Conservation (phyloP, 2,888 invertebrate species). For the Uropetala carovei region DNA sequence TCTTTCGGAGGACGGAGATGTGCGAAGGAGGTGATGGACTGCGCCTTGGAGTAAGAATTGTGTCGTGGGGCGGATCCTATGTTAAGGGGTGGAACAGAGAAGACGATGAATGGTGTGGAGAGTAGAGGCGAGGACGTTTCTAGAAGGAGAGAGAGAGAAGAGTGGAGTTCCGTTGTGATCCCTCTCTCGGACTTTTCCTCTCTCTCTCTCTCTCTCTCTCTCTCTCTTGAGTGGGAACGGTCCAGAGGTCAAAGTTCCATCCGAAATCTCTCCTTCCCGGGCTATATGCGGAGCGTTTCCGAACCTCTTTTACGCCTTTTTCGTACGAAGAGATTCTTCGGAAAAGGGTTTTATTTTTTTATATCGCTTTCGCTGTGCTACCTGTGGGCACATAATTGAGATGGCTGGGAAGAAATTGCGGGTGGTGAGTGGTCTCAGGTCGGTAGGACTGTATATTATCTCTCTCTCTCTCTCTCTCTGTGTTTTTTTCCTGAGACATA, state of each 20-base stretch:
- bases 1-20: not conserved
- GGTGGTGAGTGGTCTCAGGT: conserved; percentile 52
- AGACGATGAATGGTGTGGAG: conserved; percentile 50
- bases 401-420: conserved; percentile 45
- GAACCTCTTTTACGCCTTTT: not conserved
- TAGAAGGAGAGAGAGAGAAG: not conserved
- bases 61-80: conserved; percentile 54
- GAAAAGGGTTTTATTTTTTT: not conserved
- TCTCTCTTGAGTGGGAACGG: not conserved
- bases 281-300: not conserved
- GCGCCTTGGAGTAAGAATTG: conserved; percentile 50
- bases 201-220: not conserved
- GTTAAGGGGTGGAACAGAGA: conserved; percentile 52
- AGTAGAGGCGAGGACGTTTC: conserved; percentile 46
- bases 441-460: conserved; percentile 15
- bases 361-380: conserved; percentile 25
- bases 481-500: conserved; percentile 34
- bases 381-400: conserved; percentile 59
- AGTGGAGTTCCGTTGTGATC: conserved; percentile 1
- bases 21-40: conserved; percentile 63
- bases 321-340: not conserved
- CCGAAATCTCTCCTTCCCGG: not conserved
- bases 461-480: conserved; percentile 24
- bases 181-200: not conserved
- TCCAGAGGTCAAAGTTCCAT: conserved; percentile 27